These are phyloP conservation scores for Edolisoma coerulescens DNA, from an alignment of 2,113 vertebrate species.

Conservation along the genomic window DNA sequence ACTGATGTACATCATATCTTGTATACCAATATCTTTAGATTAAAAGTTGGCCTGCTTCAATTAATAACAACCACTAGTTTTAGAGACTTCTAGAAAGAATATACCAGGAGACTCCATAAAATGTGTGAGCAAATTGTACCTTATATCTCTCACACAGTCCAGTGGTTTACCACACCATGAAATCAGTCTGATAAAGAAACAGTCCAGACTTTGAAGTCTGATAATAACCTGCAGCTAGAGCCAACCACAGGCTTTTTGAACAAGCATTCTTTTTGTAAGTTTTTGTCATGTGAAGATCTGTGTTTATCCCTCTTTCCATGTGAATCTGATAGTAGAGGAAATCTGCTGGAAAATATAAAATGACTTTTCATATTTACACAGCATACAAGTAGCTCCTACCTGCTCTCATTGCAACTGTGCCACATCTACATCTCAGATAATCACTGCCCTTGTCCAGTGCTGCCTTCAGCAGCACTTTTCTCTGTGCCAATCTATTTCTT, in stretches of 20 bases:
- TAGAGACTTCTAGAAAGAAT: neutral
- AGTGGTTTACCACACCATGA: neutral
- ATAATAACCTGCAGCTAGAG: neutral
- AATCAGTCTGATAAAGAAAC: neutral
- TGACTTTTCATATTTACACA: neutral
- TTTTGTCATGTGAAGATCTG: neutral
- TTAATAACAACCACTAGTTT: neutral
- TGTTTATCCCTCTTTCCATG: neutral
- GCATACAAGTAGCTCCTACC: neutral
- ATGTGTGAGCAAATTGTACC: neutral
- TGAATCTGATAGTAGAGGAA: neutral
- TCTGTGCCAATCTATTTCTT: neutral
- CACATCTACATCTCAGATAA: neutral
- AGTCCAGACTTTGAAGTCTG: neutral
- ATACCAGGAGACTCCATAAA: neutral
- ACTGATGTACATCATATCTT: accelerated
- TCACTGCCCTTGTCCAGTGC: neutral
- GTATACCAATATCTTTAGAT: neutral
- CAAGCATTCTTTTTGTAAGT: neutral
- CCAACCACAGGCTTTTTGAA: neutral
- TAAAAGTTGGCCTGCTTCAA: neutral
- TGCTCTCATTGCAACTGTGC: neutral
- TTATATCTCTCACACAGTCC: neutral
- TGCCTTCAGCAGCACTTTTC: neutral
- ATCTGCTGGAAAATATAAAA: neutral